A percentile compares a stretch with the other conserved stretches of the same genome.
phyloP scores from a whole-genome alignment of 2,888 invertebrate species.

The Ariolimax columbianus region DNA sequence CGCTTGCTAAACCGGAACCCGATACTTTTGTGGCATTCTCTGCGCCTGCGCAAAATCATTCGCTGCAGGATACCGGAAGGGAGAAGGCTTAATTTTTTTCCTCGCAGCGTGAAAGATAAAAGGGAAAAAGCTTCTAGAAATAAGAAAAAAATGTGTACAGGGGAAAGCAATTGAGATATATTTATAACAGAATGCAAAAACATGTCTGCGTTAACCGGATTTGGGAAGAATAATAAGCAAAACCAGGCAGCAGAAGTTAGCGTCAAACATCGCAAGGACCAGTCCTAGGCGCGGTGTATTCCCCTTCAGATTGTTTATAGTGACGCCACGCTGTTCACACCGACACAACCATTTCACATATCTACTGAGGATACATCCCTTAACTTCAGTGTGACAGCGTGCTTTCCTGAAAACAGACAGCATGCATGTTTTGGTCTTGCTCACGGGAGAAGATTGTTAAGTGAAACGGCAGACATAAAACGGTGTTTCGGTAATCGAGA shows the following conservation, averaged over 20 bases:
- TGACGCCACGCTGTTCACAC: constrained; percentile 23
- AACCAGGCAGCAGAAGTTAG: neutral
- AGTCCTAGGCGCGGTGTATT: neutral
- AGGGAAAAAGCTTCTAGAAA: neutral
- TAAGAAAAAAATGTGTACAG: neutral
- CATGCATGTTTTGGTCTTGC: neutral
- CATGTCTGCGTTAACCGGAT: constrained; percentile 17
- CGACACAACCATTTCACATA: constrained; percentile 1
- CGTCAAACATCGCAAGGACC: neutral
- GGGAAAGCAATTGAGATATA: constrained; percentile 39
- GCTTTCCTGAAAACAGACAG: neutral
- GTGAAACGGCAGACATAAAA: neutral
- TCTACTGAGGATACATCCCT: neutral
- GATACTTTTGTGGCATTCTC: constrained; percentile 41
- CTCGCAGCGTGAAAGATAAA: neutral
- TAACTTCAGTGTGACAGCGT: neutral
- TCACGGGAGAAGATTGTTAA: neutral
- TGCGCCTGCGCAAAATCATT: constrained; percentile 39
- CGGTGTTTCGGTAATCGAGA: too few relatives aligned
- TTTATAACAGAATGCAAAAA: constrained; percentile 36
- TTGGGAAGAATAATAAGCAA: constrained; percentile 34
- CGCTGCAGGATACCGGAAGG: constrained; percentile 49
- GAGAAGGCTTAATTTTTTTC: neutral
- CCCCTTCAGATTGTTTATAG: neutral
- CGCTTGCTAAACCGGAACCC: constrained; percentile 37